phyloP scores from a whole-genome alignment of 1,140 invertebrate genomes.

The Triops longicaudatus region DNA sequence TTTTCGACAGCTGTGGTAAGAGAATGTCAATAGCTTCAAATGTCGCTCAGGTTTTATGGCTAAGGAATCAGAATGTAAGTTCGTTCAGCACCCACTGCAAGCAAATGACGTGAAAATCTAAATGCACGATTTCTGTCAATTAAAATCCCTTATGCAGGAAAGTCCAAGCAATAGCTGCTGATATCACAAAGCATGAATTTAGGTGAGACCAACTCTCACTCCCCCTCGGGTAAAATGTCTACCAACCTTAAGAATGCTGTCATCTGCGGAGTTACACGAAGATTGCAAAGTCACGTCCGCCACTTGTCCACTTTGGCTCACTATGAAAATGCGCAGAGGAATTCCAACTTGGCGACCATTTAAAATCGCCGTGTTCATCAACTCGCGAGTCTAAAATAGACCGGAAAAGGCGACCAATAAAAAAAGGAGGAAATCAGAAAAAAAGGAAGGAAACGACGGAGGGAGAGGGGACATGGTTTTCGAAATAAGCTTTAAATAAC shows the following conservation, averaged over 20 bases:
- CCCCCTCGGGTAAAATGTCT: background rate
- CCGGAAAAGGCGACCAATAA: conserved; percentile 18
- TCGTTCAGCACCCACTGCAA: too few relatives aligned
- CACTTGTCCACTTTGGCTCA: conserved; percentile 84
- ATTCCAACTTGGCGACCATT: conserved; percentile 88
- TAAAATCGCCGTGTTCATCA: conserved; percentile 90
- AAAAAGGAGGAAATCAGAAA: conserved; percentile 21
- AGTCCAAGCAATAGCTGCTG: too few relatives aligned
- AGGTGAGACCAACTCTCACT: background rate
- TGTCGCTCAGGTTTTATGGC: too few relatives aligned
- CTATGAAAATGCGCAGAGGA: conserved; percentile 90
- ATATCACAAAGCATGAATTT: too few relatives aligned
- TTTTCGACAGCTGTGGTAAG: too few relatives aligned
- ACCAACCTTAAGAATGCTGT: conserved; percentile 81
- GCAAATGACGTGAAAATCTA: too few relatives aligned
- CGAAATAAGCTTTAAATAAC: background rate
- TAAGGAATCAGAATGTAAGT: too few relatives aligned
- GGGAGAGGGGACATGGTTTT: background rate
- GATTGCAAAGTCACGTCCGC: conserved; percentile 92
- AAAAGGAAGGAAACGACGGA: background rate
- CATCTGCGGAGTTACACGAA: conserved; percentile 88
- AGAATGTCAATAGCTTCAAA: too few relatives aligned
- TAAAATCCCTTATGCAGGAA: too few relatives aligned
- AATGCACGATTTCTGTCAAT: too few relatives aligned
- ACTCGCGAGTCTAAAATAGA: conserved; percentile 75